A percentile compares a stretch with the other conserved stretches of the same genome.
phyloP scores from a whole-genome alignment of 2,888 invertebrate genomes.

The Ophion obscuratus region DNA sequence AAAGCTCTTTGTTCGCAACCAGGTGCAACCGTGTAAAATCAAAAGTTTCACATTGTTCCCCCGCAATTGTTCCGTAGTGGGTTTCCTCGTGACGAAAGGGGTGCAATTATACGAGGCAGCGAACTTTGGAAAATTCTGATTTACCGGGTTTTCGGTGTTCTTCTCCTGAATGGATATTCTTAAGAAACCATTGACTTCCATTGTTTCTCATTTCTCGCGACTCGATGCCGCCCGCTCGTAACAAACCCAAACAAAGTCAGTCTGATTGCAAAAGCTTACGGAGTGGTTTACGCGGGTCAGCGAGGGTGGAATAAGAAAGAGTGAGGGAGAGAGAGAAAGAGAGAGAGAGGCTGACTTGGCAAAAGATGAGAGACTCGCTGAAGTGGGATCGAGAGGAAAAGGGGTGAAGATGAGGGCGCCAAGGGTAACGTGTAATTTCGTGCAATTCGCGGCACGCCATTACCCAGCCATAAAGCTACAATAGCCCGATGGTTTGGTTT shows the following conservation, averaged over 20 bases:
- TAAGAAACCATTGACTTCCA: conserved; percentile 10
- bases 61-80: neutral
- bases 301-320: conserved; percentile 3
- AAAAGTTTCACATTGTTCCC: neutral
- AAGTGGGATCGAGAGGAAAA: conserved; percentile 6
- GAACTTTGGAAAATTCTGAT: conserved; percentile 24
- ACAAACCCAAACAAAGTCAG: conserved; percentile 30
- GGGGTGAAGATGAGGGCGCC: conserved; percentile 48
- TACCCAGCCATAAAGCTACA: conserved; percentile 69
- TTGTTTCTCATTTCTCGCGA: conserved; percentile 15
- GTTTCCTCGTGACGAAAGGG: neutral
- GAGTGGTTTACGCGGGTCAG: conserved; percentile 26
- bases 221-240: neutral
- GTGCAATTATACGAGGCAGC: conserved; percentile 5
- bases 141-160: neutral
- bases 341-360: conserved; percentile 6
- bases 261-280: conserved; percentile 31
- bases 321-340: conserved; percentile 9
- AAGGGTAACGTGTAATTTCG: conserved; percentile 70
- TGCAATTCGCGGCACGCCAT: conserved; percentile 71
- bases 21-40: no score
- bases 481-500: conserved; percentile 53
- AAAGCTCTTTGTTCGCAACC: neutral
- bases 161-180: conserved; percentile 3
- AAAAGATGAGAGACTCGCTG: conserved; percentile 19